These are phyloP conservation scores for Epsilonema sp. DNA, from an alignment of 2,888 invertebrate genomes.

Conservation along the genomic window DNA sequence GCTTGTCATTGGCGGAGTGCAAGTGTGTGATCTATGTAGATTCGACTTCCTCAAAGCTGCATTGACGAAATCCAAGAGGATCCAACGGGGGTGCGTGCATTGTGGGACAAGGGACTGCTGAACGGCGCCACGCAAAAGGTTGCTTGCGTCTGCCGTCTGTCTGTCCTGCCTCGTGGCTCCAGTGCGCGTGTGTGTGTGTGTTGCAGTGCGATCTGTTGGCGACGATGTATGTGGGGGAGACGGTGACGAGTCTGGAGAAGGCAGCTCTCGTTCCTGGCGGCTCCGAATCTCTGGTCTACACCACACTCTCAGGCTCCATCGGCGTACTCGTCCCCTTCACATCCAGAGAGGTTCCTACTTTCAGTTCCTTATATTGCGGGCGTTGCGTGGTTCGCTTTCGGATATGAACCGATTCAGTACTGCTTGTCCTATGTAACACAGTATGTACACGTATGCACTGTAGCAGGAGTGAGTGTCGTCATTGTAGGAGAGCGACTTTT, in stretches of 20 bases:
- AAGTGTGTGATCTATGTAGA: constrained; percentile 26
- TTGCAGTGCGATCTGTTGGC: constrained; percentile 37
- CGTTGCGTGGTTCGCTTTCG: no score
- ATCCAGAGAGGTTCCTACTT: constrained; percentile 45
- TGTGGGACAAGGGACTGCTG: constrained; percentile 69
- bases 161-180: no score
- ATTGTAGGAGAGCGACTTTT: constrained; percentile 79
- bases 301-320: constrained; percentile 74
- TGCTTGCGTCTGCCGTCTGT: no score
- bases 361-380: no score
- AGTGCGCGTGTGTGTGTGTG: no score
- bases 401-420: no score
- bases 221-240: constrained; percentile 87
- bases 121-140: constrained; percentile 96
- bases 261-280: constrained; percentile 91
- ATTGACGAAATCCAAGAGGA: constrained; percentile 98
- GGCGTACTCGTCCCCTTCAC: constrained; percentile 84
- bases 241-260: constrained; percentile 68
- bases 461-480: no score
- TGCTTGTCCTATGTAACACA: background rate
- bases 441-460: background rate
- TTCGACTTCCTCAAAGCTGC: constrained; percentile 63
- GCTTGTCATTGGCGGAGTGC: no score
- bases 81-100: constrained; percentile 88
- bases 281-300: constrained; percentile 84